A percentile compares a stretch with the other conserved stretches of the same genome.
These are phyloP conservation scores for Aplidium turbinatum DNA, from an alignment of 23 tunicate species.

Conservation along the genomic window DNA sequence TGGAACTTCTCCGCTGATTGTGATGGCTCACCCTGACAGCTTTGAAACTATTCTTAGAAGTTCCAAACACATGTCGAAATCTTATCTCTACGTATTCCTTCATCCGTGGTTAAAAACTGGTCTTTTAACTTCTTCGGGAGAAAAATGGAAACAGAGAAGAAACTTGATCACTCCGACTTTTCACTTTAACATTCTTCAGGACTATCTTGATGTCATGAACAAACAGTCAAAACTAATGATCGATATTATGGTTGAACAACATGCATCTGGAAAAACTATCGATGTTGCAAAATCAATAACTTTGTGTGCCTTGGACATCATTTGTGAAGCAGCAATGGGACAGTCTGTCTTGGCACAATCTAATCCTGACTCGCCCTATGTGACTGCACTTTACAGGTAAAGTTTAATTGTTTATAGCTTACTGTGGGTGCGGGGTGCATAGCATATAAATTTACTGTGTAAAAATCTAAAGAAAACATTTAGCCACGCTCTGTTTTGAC, in stretches of 20 bases:
- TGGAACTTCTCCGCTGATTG: conserved; percentile 56
- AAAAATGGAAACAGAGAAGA: conserved; percentile 87
- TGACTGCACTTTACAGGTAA: conserved; percentile 73
- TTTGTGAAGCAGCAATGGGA: conserved; percentile 96
- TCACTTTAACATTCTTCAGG: conserved; percentile 86
- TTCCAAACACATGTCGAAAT: conserved; percentile 65
- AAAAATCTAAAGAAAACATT: no score
- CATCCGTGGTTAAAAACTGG: conserved; percentile 82
- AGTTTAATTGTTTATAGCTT: no score
- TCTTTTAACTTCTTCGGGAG: conserved; percentile 69
- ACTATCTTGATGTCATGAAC: conserved; percentile 85
- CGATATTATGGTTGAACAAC: conserved; percentile 14
- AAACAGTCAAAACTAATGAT: conserved; percentile 28
- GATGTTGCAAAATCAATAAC: conserved; percentile 78
- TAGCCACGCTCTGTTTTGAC: no score
- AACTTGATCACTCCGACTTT: conserved; percentile 82
- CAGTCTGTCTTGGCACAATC: conserved; percentile 70
- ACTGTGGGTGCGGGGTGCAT: no score
- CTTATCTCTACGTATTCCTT: conserved; percentile 49
- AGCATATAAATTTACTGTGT: no score
- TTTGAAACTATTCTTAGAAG: conserved; percentile 60
- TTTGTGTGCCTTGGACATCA: conserved; percentile 63
- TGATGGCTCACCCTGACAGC: conserved; percentile 51
- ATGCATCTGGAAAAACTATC: conserved; percentile 19
- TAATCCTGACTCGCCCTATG: conserved; percentile 57